Conservation (phyloP, 1,140 invertebrate genomes). For the Caerostris extrusa region DNA sequence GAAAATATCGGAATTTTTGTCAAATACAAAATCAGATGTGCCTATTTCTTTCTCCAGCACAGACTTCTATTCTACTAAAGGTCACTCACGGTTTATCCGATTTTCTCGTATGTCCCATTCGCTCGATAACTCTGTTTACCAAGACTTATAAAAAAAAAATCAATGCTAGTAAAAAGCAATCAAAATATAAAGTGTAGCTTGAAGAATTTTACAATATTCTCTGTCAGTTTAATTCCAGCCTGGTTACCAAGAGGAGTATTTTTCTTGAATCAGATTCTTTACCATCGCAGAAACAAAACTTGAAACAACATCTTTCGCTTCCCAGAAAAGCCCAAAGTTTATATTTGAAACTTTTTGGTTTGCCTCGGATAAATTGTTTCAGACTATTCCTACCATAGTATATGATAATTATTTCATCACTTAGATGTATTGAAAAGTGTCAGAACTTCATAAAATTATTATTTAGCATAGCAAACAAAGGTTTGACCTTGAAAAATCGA, state of each 20-base stretch:
- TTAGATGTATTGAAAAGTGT: constrained; percentile 41
- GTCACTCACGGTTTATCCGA: constrained; percentile 13
- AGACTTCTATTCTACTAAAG: constrained; percentile 13
- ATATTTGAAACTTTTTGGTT: constrained; percentile 4
- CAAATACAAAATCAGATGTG: constrained; percentile 43
- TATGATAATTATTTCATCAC: constrained; percentile 56
- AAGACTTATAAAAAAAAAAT: too few species aligned
- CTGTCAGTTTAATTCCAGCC: too few species aligned
- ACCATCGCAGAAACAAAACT: constrained; percentile 4
- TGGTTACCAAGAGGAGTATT: not conserved
- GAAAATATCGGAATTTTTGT: constrained; percentile 46
- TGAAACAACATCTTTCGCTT: constrained; percentile 36
- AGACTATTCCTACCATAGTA: constrained; percentile 50
- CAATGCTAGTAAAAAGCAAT: too few species aligned
- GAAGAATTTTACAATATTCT: too few species aligned
- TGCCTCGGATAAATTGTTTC: not conserved
- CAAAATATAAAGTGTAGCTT: too few species aligned
- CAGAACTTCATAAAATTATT: constrained; percentile 58
- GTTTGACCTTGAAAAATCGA: constrained; percentile 49
- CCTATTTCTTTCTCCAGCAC: constrained; percentile 46
- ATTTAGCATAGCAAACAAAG: constrained; percentile 41
- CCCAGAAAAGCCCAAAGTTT: constrained; percentile 4
- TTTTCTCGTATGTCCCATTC: too few species aligned
- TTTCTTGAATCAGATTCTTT: constrained; percentile 33
- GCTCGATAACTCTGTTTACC: too few species aligned